phyloP scores from a whole-genome alignment of 53 echinoderm and acorn worm species.

The Holothuria leucospilota region DNA sequence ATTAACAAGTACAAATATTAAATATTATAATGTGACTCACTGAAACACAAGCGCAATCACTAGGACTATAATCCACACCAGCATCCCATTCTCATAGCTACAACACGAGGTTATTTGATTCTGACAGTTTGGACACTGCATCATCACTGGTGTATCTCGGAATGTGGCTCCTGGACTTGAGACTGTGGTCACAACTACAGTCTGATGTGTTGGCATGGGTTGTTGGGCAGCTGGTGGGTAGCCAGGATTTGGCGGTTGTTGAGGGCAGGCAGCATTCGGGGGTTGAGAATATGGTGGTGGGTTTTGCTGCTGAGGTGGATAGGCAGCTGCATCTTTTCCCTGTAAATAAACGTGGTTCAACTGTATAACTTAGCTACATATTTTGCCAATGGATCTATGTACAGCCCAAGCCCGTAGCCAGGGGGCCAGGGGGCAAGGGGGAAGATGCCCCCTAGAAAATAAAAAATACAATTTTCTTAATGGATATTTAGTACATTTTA shows the following conservation, averaged over 20 bases:
- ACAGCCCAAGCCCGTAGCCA: too few species aligned
- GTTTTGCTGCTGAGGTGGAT: background rate
- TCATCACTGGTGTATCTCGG: slow-evolving; percentile 58
- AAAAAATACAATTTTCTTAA: too few species aligned
- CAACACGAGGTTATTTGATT: slow-evolving; percentile 67
- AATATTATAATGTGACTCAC: background rate
- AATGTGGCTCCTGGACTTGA: background rate
- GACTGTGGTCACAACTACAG: slow-evolving; percentile 50
- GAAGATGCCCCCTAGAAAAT: too few species aligned
- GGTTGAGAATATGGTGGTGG: background rate
- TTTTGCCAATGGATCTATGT: too few species aligned
- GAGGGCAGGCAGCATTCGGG: background rate
- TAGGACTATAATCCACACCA: slow-evolving; percentile 28
- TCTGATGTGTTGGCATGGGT: slow-evolving; percentile 3
- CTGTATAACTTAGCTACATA: too few species aligned
- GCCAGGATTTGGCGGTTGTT: slow-evolving; percentile 31
- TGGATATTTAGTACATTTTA: too few species aligned
- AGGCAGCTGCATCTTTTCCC: too few species aligned
- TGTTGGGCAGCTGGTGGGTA: slow-evolving; percentile 30
- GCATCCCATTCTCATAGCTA: slow-evolving; percentile 57
- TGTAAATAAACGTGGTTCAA: too few species aligned
- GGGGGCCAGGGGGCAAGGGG: too few species aligned
- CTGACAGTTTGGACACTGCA: slow-evolving; percentile 74
- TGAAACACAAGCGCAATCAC: slow-evolving; percentile 33
- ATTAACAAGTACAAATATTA: too few species aligned